phyloP scores from a whole-genome alignment of 2,888 invertebrate species.

The Meliscaeva auricollis region DNA sequence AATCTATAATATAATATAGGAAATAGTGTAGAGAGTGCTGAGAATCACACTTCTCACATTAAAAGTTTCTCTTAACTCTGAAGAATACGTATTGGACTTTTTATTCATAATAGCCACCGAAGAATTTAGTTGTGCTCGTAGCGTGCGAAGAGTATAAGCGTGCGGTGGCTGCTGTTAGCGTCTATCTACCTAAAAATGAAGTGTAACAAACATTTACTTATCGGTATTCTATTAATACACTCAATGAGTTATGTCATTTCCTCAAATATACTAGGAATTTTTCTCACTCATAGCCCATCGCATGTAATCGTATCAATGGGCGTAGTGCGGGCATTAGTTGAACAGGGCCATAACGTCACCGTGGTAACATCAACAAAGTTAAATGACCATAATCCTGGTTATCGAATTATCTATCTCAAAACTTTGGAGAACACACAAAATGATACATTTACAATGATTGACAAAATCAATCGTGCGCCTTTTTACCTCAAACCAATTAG shows the following conservation, averaged over 20 bases:
- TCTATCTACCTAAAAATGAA: conserved; percentile 48
- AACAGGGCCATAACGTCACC: conserved; percentile 82
- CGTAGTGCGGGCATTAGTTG: conserved; percentile 80
- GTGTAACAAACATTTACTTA: background rate
- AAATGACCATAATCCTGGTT: conserved; percentile 79
- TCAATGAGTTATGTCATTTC: conserved; percentile 27
- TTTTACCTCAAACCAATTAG: background rate
- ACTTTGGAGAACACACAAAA: conserved; percentile 26
- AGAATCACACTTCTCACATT: too few relatives aligned
- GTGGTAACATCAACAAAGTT: conserved; percentile 79
- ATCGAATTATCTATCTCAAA: conserved; percentile 79
- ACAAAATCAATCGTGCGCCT: background rate
- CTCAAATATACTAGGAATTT: conserved; percentile 82
- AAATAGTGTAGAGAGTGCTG: too few relatives aligned
- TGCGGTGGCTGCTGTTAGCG: background rate
- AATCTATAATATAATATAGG: too few relatives aligned
- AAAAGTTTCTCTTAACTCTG: too few relatives aligned
- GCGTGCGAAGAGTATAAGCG: too few relatives aligned
- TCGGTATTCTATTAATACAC: conserved; percentile 1
- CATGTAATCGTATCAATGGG: conserved; percentile 83
- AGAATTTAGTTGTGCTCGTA: too few relatives aligned
- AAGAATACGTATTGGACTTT: too few relatives aligned
- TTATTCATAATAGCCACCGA: too few relatives aligned
- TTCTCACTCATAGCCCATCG: conserved; percentile 82
- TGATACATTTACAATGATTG: conserved; percentile 21